phyloP scores from a whole-genome alignment of 2,797 vertebrate species.

The Iguana delicatissima region DNA sequence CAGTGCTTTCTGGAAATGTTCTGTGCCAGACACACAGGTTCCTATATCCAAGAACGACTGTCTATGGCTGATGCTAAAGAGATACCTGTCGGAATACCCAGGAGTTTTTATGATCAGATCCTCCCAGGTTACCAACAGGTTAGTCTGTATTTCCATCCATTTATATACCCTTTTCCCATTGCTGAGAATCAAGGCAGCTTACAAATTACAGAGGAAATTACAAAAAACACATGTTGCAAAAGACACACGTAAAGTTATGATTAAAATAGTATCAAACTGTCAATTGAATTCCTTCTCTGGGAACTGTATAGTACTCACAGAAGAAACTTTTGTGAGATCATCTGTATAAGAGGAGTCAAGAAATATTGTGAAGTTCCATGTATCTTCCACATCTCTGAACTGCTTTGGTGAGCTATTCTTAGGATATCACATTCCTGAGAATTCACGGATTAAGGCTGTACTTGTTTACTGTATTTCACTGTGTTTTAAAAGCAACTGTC shows the following conservation, averaged over 20 bases:
- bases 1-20: not conserved
- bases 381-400: not conserved
- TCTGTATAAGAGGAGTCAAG: not conserved
- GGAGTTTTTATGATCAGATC: not conserved
- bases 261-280: too few relatives aligned
- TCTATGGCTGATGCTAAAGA: not conserved
- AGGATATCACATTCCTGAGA: not conserved
- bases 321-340: too few relatives aligned
- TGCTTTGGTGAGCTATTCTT: not conserved
- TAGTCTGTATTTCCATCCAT: too few relatives aligned
- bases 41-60: not conserved
- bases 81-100: not conserved
- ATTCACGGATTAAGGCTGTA: not conserved
- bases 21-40: not conserved
- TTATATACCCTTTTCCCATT: too few relatives aligned
- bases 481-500: not conserved
- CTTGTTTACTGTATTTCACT: not conserved
- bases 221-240: too few relatives aligned
- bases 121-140: not conserved
- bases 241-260: too few relatives aligned
- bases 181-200: too few relatives aligned
- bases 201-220: too few relatives aligned
- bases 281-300: too few relatives aligned
- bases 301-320: too few relatives aligned
- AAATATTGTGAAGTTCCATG: not conserved